Base-by-base conservation (phyloP, 92 coral and sea anemone species). In the Zoanthus solanderi region DNA sequence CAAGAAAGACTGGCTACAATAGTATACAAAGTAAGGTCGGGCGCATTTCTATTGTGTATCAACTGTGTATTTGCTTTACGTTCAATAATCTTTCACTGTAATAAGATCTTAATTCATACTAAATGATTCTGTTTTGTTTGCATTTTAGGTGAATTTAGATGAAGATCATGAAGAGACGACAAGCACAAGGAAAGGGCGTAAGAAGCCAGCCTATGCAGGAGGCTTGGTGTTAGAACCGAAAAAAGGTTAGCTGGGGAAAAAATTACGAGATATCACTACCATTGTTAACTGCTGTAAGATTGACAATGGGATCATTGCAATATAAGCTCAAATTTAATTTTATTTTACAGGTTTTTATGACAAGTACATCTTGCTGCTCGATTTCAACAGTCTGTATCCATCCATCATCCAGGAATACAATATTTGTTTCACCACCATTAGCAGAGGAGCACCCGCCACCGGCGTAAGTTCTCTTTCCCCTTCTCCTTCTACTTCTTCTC, bases 301-400 rank as follows among this genome's bases (percentile, higher is more conserved):
- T 23, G 23, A 23, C 23, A 23, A 23, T 23, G 23, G 23, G 23
- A 0, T 6, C 9, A 6, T 50, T 50, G 12, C 54, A 34, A 34
- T 34, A 1, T 50, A 7, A 50, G 2, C 53, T 15, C 44, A 11
- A 52, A 42, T 67, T 37, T 32, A 17, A 72, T 79, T 57, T 37
- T 52, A 2, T 63, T 71, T 46, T 76, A 28, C 92, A 97, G 99
- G 99, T 91, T 97, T 92, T 91, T 97, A 97, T 83, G 99, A 97
- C 98, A 97, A 95, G 93, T 96, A 90, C 77, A 95, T 97, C 77
- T 79, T 97, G 87, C 74, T 97, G 89, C 86, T 97, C 89, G 99
- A 97, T 83, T 97, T 97, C 96, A 97, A 97, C 96, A 97, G 99
- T 90, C 74, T 97, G 92, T 97, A 97, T 83, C 99, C 99, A 54